Percentiles rank a stretch among this genome's conserved stretches.
Conservation (phyloP, 2,888 invertebrate genomes). For the Melangyna quadrimaculata region DNA sequence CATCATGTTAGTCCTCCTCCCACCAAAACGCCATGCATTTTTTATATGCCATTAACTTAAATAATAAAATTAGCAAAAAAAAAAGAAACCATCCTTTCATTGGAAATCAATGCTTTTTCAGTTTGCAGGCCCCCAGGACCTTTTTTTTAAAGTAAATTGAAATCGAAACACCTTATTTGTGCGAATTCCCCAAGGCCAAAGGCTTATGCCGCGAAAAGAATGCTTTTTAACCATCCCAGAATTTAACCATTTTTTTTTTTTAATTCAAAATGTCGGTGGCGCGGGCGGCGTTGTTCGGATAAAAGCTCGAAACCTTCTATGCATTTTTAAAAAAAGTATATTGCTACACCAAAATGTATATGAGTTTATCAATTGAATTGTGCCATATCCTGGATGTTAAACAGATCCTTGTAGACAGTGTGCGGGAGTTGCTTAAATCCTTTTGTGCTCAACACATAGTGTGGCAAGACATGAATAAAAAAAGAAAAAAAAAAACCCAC, state of each 20-base stretch:
- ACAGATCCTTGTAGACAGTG: slow-evolving; percentile 50
- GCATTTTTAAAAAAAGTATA: not conserved
- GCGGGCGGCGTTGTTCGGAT: too few species aligned
- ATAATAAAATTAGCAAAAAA: slow-evolving; percentile 35
- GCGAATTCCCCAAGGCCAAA: not conserved
- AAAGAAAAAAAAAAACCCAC: not conserved
- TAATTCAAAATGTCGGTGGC: slow-evolving; percentile 35
- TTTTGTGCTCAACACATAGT: slow-evolving; percentile 63
- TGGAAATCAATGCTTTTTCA: slow-evolving; percentile 41
- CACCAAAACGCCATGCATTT: not conserved
- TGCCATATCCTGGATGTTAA: slow-evolving; percentile 66
- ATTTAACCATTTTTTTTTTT: not conserved
- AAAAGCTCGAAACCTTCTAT: slow-evolving; percentile 44
- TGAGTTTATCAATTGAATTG: slow-evolving; percentile 64
- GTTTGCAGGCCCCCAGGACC: slow-evolving; percentile 1
- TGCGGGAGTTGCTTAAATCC: slow-evolving; percentile 51
- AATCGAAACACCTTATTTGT: slow-evolving; percentile 29
- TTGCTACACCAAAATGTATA: not conserved
- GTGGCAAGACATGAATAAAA: slow-evolving; percentile 10
- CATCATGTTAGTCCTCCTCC: not conserved
- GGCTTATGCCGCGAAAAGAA: not conserved
- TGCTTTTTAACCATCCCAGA: not conserved
- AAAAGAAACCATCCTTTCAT: slow-evolving; percentile 1
- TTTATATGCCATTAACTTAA: slow-evolving; percentile 30
- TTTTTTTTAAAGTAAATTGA: not conserved